These are phyloP conservation scores for Ellobium chinense DNA, from an alignment of 2,888 invertebrate species.

Conservation along the genomic window DNA sequence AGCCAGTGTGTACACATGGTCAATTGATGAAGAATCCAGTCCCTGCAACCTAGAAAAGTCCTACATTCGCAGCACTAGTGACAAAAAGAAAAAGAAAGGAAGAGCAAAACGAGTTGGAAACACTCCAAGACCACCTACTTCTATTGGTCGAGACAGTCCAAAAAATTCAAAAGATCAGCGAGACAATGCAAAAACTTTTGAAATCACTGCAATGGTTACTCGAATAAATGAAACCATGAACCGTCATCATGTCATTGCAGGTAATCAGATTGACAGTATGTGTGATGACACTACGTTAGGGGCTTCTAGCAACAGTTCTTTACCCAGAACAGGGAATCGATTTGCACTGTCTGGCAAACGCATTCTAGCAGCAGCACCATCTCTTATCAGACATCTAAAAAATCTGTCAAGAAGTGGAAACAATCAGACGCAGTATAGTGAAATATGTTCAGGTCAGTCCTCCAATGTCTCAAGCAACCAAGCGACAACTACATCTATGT, in stretches of 20 bases:
- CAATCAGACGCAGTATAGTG: constrained; percentile 13
- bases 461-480: not conserved
- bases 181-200: not conserved
- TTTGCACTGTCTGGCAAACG: not conserved
- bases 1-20: constrained; percentile 69
- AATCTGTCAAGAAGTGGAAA: not conserved
- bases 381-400: constrained; percentile 1
- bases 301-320: not conserved
- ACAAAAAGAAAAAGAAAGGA: constrained; percentile 44
- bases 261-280: not conserved
- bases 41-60: constrained; percentile 62
- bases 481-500: not conserved
- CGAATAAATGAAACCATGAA: not conserved
- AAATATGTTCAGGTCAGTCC: not conserved
- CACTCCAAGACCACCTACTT: constrained; percentile 52
- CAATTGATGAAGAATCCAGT: constrained; percentile 61
- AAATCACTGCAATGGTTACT: constrained; percentile 32
- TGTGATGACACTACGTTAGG: not conserved
- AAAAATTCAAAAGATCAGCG: constrained; percentile 49
- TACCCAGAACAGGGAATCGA: not conserved
- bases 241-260: not conserved
- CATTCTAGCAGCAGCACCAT: constrained; percentile 20
- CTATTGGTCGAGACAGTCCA: constrained; percentile 53
- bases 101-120: not conserved
- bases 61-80: constrained; percentile 55